Evolutionary conservation across 1,140 invertebrate species (phyloP).

Genomic region (Panagrolaimus sp.): DNA sequence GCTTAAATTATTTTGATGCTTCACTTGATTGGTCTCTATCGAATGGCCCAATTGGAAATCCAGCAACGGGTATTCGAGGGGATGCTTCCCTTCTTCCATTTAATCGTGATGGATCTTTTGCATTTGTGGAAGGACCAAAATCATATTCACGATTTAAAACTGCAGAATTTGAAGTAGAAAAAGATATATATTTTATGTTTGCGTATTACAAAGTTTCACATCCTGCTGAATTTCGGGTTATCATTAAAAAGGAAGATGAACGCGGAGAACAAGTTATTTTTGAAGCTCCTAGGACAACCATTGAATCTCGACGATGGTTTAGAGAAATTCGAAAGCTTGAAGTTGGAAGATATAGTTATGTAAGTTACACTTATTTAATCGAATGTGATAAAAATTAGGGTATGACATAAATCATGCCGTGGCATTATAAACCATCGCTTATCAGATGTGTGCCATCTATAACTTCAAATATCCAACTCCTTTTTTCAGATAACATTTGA

Average conservation of each 20-base stretch:
- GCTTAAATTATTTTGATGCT: slow-evolving; percentile 23
- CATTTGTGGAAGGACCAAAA: slow-evolving; percentile 37
- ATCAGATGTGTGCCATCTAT: too few relatives aligned
- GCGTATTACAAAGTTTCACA: slow-evolving; percentile 42
- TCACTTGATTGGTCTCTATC: slow-evolving; percentile 34
- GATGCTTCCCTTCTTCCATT: slow-evolving; percentile 41
- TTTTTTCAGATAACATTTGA: slow-evolving; percentile 50
- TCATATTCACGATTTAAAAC: slow-evolving; percentile 30
- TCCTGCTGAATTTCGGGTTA: slow-evolving; percentile 25
- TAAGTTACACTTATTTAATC: slow-evolving; percentile 4
- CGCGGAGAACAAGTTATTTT: slow-evolving; percentile 34
- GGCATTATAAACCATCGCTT: too few relatives aligned
- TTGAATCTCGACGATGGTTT: slow-evolving; percentile 44
- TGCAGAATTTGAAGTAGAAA: slow-evolving; percentile 34
- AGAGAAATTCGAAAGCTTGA: slow-evolving; percentile 32
- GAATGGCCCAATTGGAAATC: slow-evolving; percentile 35
- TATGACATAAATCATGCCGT: not conserved
- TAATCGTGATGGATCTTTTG: slow-evolving; percentile 23
- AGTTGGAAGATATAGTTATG: slow-evolving; percentile 37
- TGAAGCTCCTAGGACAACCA: slow-evolving; percentile 14
- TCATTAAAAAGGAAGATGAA: slow-evolving; percentile 23
- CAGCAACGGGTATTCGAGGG: slow-evolving; percentile 41
- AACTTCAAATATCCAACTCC: too few relatives aligned
- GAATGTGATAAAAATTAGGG: too few relatives aligned
- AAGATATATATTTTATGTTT: slow-evolving; percentile 40